Evolutionary conservation across 1,140 invertebrate species (phyloP).

Genomic region (Saxidomus purpurata): DNA sequence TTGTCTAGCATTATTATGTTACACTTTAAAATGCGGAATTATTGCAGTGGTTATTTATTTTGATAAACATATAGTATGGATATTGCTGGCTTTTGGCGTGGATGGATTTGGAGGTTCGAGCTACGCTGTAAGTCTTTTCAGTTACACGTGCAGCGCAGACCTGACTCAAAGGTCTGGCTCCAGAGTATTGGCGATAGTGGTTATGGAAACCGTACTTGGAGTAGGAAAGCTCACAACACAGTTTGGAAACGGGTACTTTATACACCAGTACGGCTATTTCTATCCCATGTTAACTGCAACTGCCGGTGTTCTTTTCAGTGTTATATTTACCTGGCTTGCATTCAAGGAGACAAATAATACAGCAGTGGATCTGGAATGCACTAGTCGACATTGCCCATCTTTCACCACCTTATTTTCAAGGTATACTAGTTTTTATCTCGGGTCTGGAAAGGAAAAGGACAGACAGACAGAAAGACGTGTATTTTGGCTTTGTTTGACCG

Average conservation of each 20-base stretch:
- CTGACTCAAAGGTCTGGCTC: neutral
- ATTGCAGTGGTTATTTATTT: conserved; percentile 35
- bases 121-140: neutral
- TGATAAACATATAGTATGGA: conserved; percentile 28
- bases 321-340: neutral
- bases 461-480: too few relatives aligned
- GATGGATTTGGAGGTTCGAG: conserved; percentile 18
- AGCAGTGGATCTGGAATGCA: too few relatives aligned
- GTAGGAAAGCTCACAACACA: neutral
- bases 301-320: neutral
- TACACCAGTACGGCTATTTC: conserved; percentile 33
- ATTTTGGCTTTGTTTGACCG: neutral
- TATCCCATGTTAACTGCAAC: conserved; percentile 21
- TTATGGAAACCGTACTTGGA: conserved; percentile 18
- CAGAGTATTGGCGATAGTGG: neutral
- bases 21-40: neutral
- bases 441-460: neutral
- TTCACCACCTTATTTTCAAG: neutral
- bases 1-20: conserved; percentile 9
- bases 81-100: conserved; percentile 4
- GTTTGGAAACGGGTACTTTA: conserved; percentile 45
- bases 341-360: neutral
- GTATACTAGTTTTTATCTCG: conserved; percentile 16
- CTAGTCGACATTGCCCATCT: neutral
- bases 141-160: neutral